These are phyloP conservation scores for Pseudomugil gertrudae DNA, from an alignment of 2,797 vertebrate species.

Conservation along the genomic window DNA sequence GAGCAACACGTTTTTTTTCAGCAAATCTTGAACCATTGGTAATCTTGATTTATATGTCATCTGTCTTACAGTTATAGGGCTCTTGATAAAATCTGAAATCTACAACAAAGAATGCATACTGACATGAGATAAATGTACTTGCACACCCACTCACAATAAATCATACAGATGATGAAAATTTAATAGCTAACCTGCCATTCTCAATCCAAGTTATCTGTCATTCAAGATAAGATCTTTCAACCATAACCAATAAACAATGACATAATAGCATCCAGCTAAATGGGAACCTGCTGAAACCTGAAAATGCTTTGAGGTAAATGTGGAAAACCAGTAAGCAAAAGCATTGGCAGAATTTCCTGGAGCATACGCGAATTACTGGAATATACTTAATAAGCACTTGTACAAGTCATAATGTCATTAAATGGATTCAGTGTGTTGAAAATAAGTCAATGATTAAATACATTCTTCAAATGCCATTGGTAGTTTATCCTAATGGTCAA, in stretches of 20 bases:
- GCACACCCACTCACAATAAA: slow-evolving; percentile 32
- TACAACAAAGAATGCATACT: neutral
- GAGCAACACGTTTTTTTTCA: slow-evolving; percentile 31
- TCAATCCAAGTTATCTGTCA: slow-evolving; percentile 43
- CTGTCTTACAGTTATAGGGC: slow-evolving; percentile 7
- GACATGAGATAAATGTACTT: slow-evolving; percentile 7
- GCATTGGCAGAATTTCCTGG: no score
- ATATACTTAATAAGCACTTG: no score
- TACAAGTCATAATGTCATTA: no score
- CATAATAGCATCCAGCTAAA: slow-evolving; percentile 47
- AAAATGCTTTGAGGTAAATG: slow-evolving; percentile 16
- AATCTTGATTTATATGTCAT: slow-evolving; percentile 21
- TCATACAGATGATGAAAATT: slow-evolving; percentile 34
- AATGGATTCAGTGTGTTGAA: no score
- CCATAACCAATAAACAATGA: slow-evolving; percentile 37
- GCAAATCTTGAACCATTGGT: slow-evolving; percentile 24
- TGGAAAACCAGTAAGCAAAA: slow-evolving; percentile 1
- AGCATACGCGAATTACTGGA: no score
- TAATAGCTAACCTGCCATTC: slow-evolving; percentile 39
- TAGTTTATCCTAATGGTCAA: no score
- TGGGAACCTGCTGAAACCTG: slow-evolving; percentile 50
- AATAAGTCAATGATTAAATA: no score
- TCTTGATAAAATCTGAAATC: neutral
- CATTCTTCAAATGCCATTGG: no score
- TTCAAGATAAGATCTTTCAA: slow-evolving; percentile 51